A percentile compares a stretch with the other conserved stretches of the same genome.
These are phyloP conservation scores for Eulacestoma nigropectus DNA, from an alignment of 2,113 vertebrate genomes.

Conservation along the genomic window DNA sequence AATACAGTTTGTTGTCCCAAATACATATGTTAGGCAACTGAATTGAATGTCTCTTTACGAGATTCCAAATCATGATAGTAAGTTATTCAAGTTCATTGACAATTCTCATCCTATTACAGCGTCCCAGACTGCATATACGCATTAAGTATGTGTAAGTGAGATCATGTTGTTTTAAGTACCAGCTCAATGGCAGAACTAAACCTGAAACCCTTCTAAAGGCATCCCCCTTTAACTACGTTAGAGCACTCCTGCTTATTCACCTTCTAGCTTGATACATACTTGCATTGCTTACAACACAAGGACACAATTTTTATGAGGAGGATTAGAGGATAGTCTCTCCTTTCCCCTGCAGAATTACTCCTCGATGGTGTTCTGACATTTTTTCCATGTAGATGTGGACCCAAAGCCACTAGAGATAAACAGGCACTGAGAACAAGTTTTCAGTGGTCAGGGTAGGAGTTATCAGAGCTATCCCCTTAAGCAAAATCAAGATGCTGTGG, in stretches of 20 bases:
- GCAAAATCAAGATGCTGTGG: neutral
- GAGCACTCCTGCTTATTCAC: neutral
- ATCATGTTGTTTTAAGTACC: neutral
- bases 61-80: neutral
- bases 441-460: neutral
- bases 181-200: neutral
- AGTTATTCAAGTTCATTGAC: neutral
- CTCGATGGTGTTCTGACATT: accelerated
- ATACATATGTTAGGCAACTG: neutral
- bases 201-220: neutral
- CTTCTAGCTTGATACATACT: neutral
- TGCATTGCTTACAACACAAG: neutral
- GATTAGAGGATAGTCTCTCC: neutral
- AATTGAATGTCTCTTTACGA: neutral
- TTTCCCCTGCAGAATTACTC: neutral
- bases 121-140: neutral
- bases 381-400: neutral
- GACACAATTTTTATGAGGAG: neutral
- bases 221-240: neutral
- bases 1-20: neutral
- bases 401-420: neutral
- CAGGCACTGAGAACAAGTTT: neutral
- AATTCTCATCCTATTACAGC: neutral
- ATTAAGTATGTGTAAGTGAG: neutral
- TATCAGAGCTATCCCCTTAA: neutral